These are phyloP conservation scores for Scomber scombrus DNA, from an alignment of 2,113 vertebrate genomes.

Conservation along the genomic window DNA sequence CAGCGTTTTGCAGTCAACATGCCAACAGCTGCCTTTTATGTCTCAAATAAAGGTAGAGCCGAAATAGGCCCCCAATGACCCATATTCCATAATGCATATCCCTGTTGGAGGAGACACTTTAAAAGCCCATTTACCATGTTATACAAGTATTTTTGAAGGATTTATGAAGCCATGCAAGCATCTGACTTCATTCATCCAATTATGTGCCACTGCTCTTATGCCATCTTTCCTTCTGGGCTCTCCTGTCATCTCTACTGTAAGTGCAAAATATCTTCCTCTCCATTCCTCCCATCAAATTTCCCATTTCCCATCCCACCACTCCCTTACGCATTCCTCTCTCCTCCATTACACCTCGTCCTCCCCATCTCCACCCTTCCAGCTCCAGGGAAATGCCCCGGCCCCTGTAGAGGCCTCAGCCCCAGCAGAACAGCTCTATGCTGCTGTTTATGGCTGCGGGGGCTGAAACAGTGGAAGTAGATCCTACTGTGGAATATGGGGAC, in stretches of 20 bases:
- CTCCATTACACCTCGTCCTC: slow-evolving; percentile 10
- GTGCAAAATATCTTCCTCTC: slow-evolving; percentile 1
- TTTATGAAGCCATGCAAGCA: slow-evolving; percentile 14
- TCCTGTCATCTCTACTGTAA: slow-evolving; percentile 2
- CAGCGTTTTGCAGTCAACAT: slow-evolving; percentile 42
- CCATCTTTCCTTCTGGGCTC: slow-evolving; percentile 8
- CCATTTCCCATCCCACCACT: slow-evolving; percentile 1
- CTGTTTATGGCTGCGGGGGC: slow-evolving; percentile 54
- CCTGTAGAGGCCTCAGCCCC: slow-evolving; percentile 6
- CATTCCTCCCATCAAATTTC: background rate
- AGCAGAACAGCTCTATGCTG: slow-evolving; percentile 10
- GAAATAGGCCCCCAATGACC: slow-evolving; percentile 40
- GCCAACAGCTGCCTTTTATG: slow-evolving; percentile 47
- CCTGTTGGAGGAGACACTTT: slow-evolving; percentile 28
- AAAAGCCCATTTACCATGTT: slow-evolving; percentile 5
- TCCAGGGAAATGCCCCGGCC: background rate
- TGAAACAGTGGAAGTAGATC: slow-evolving; percentile 38
- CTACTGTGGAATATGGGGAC: slow-evolving; percentile 59
- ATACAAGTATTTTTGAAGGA: slow-evolving; percentile 15
- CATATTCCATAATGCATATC: slow-evolving; percentile 39
- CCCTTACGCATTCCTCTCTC: slow-evolving; percentile 26
- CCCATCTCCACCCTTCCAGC: slow-evolving; percentile 9
- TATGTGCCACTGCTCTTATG: background rate
- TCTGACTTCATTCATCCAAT: slow-evolving; percentile 9
- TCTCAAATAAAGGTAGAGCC: slow-evolving; percentile 60